Conservation (phyloP, 1,140 invertebrate species). For the Tribolium madens region DNA sequence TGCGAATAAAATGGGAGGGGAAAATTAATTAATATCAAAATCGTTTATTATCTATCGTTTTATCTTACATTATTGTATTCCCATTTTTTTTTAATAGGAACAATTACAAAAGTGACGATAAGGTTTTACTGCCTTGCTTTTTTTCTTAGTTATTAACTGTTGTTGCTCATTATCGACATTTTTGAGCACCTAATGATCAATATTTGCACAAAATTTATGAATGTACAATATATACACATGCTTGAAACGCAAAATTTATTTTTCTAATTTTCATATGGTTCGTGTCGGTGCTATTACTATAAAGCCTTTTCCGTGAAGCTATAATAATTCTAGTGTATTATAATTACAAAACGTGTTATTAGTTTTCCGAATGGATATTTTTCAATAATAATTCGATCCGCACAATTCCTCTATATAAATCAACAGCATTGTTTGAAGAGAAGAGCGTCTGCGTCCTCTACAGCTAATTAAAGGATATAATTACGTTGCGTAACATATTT, state of each 20-base stretch:
- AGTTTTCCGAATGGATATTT: neutral
- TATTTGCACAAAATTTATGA: neutral
- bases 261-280: neutral
- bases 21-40: neutral
- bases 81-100: neutral
- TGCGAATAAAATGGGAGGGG: neutral
- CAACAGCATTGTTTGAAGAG: constrained; percentile 26
- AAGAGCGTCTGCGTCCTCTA: constrained; percentile 41
- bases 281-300: neutral
- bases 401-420: constrained; percentile 19
- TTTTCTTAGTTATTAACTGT: neutral
- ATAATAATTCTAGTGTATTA: neutral
- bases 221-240: neutral
- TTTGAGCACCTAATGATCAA: neutral
- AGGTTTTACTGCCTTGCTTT: neutral
- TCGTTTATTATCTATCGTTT: neutral
- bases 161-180: neutral
- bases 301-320: neutral
- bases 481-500: constrained; percentile 40
- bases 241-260: neutral
- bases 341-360: constrained; percentile 7
- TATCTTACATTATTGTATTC: neutral
- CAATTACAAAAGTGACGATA: neutral
- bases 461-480: constrained; percentile 44
- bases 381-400: constrained; percentile 11